Evolutionary conservation across 2,888 invertebrate species (phyloP).

Genomic region (Girardia tigrina): DNA sequence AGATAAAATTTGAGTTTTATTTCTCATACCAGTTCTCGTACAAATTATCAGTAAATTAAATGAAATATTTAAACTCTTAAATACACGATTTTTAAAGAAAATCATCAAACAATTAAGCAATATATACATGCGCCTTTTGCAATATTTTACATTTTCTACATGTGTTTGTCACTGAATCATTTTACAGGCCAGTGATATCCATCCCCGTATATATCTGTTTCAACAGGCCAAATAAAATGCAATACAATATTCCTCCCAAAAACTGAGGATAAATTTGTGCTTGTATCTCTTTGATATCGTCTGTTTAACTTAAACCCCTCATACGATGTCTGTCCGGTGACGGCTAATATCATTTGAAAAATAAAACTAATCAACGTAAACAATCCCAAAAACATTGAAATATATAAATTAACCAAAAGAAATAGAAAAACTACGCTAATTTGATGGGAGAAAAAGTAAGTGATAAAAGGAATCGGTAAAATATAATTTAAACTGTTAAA

Average conservation of each 20-base stretch:
- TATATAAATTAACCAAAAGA: not conserved
- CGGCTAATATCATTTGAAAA: not conserved
- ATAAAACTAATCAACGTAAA: not conserved
- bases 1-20: too few relatives aligned
- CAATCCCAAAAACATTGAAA: not conserved
- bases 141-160: too few relatives aligned
- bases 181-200: conserved; percentile 5
- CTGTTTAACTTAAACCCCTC: not conserved
- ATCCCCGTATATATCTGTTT: not conserved
- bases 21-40: too few relatives aligned
- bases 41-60: too few relatives aligned
- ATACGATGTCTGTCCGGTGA: not conserved
- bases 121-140: too few relatives aligned
- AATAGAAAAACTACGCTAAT: not conserved
- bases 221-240: conserved; percentile 8
- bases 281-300: not conserved
- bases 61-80: too few relatives aligned
- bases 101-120: too few relatives aligned
- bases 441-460: not conserved
- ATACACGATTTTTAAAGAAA: too few relatives aligned
- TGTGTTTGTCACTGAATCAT: too few relatives aligned
- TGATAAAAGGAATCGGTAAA: not conserved
- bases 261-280: not conserved
- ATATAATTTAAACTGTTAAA: conserved; percentile 15
- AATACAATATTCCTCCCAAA: not conserved